A percentile compares a stretch with the other conserved stretches of the same genome.
phyloP scores from a whole-genome alignment of 2,888 invertebrate species.

The Teleiodes luculella region DNA sequence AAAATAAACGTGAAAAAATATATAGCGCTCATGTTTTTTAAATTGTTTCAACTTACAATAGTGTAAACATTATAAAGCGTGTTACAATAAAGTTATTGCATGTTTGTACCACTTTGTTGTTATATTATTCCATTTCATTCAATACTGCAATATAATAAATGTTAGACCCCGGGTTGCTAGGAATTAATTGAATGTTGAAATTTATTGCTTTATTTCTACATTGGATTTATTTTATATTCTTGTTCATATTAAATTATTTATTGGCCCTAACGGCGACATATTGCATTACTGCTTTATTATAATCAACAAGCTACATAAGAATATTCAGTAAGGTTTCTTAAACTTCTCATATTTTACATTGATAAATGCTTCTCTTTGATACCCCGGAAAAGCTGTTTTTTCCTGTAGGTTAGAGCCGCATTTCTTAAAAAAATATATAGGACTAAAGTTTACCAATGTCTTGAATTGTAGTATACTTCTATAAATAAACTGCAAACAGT shows the following conservation, averaged over 20 bases:
- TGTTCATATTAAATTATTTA: slow-evolving; percentile 3
- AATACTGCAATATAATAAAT: background rate
- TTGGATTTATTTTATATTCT: slow-evolving; percentile 17
- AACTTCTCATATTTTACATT: too few relatives aligned
- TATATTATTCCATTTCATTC: background rate
- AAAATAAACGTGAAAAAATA: background rate
- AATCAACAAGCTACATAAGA: too few relatives aligned
- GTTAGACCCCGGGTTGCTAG: background rate
- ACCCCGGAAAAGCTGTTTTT: too few relatives aligned
- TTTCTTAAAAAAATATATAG: too few relatives aligned
- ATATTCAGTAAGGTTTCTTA: too few relatives aligned
- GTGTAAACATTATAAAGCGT: slow-evolving; percentile 9
- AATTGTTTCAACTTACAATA: slow-evolving; percentile 6
- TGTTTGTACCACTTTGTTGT: background rate
- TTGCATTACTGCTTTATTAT: too few relatives aligned
- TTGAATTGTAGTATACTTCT: too few relatives aligned
- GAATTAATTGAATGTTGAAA: slow-evolving; percentile 5
- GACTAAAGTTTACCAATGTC: too few relatives aligned
- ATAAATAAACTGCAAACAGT: too few relatives aligned
- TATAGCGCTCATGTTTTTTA: background rate
- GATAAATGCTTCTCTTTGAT: too few relatives aligned
- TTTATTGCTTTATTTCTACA: background rate
- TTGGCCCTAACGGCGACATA: background rate
- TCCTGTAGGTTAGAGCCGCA: too few relatives aligned
- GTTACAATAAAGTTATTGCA: slow-evolving; percentile 11